Base-by-base conservation (phyloP, 2,113 vertebrate genomes). In the Elachura formosa region DNA sequence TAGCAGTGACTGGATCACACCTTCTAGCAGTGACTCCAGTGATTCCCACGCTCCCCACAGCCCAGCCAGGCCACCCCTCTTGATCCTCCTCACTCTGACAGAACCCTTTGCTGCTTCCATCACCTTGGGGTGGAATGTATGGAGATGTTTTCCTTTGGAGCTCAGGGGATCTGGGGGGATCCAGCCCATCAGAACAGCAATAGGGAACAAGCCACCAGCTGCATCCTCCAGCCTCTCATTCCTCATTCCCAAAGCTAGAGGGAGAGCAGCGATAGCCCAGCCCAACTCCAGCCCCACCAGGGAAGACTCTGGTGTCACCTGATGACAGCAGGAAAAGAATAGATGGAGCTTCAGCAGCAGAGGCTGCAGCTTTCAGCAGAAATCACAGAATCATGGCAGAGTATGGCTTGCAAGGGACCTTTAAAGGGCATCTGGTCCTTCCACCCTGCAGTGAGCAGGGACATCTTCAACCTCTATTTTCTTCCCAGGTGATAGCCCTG, bases 341-440 rank as follows among this genome's bases (percentile, higher is more conserved):
- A 11, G 18, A 69, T n/a, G 45, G 41, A 61, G 28, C 41, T 77
- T 48, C 20, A 25, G 33, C 33, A 77, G 81, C 51, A 62, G 66
- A 62, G 31, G 9, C 36, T 72, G 49, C 29, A 64, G 18, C 13
- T 84, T 48, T 40, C 75, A 72, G 34, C 17, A 89, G 36, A 66
- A 89, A 43, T 33, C 54, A 67, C 0, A 0, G 75, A 58, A 16
- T 9, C 20, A 5, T 3, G 9, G n/a, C 5, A 29, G 25, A 34
- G 25, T 46, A 46, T 54, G 69, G 19, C 19, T 14, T 34, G 68
- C 77, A 21, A 61, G 54, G 52, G 40, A 26, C 24, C 5, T 38
- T 34, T 25, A 67, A 68, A 61, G 14, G 29, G 31, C 33, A 43
- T 17, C 36, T 20, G 51, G 15, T 58, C 36, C 59, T 21, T 24